These are phyloP conservation scores for Metellina segmentata DNA, from an alignment of 2,888 invertebrate species.

Conservation along the genomic window DNA sequence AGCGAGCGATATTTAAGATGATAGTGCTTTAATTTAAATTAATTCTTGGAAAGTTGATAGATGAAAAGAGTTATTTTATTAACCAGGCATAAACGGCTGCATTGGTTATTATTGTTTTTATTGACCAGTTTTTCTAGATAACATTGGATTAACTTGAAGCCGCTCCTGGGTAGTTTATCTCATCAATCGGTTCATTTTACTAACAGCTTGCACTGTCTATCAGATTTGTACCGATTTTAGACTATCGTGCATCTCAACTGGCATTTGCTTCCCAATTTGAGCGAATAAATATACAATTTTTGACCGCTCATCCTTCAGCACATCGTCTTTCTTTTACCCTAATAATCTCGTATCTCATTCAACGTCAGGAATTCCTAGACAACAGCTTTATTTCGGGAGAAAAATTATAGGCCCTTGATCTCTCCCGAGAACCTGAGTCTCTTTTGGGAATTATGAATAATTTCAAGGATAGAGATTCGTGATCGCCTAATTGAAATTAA, in stretches of 20 bases:
- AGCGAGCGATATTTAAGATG: too few relatives aligned
- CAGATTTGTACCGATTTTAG: not conserved
- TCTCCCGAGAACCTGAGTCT: not conserved
- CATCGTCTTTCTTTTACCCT: conserved; percentile 27
- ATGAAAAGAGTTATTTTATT: too few relatives aligned
- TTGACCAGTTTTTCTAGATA: too few relatives aligned
- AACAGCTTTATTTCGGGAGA: conserved; percentile 20
- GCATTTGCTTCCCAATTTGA: conserved; percentile 10
- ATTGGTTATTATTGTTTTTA: too few relatives aligned
- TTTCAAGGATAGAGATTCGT: conserved; percentile 21
- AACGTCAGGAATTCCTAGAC: conserved; percentile 22
- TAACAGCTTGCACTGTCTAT: not conserved
- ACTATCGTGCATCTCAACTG: not conserved
- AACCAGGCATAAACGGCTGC: too few relatives aligned
- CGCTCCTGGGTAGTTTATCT: too few relatives aligned
- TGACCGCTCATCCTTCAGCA: not conserved
- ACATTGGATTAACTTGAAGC: too few relatives aligned
- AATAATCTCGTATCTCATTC: conserved; percentile 16
- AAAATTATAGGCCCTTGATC: not conserved
- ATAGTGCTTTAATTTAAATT: too few relatives aligned
- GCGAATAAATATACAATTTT: conserved; percentile 36
- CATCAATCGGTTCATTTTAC: too few relatives aligned
- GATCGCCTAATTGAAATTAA: conserved; percentile 23
- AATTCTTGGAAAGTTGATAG: too few relatives aligned
- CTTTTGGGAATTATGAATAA: conserved; percentile 48